A percentile compares a stretch with the other conserved stretches of the same genome.
Evolutionary conservation across 2,888 invertebrate genomes (phyloP).

Genomic region (Erebia ligea): DNA sequence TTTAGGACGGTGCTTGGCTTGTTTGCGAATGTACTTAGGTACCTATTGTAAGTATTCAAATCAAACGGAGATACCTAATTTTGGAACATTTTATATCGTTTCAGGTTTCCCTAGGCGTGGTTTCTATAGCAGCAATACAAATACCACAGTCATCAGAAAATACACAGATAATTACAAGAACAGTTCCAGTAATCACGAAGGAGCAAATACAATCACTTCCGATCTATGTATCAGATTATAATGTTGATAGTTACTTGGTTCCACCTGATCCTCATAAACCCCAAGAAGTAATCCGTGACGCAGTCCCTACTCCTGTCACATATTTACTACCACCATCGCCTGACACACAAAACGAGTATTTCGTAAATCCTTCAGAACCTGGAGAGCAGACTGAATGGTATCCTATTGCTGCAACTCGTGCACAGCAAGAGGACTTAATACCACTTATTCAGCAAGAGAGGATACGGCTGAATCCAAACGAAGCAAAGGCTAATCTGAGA

Average conservation of each 20-base stretch:
- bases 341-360: constrained; percentile 51
- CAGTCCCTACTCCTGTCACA: constrained; percentile 60
- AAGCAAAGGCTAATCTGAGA: constrained; percentile 39
- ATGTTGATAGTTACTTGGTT: constrained; percentile 63
- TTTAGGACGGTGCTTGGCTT: background rate
- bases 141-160: constrained; percentile 65
- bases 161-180: constrained; percentile 47
- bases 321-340: constrained; percentile 64
- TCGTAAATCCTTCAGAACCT: constrained; percentile 56
- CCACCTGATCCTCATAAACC: constrained; percentile 62
- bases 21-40: background rate
- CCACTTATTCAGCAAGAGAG: constrained; percentile 28
- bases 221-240: constrained; percentile 57
- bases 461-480: constrained; percentile 1
- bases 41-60: background rate
- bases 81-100: constrained; percentile 43
- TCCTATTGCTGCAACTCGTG: constrained; percentile 59
- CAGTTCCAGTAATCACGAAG: constrained; percentile 40
- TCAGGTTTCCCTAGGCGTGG: constrained; percentile 58
- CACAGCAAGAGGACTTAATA: constrained; percentile 43
- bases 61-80: background rate
- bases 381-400: constrained; percentile 71
- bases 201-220: constrained; percentile 52
- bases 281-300: constrained; percentile 53
- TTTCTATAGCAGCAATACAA: constrained; percentile 59